Base-by-base conservation (phyloP, 2,113 vertebrate species). In the Butorides virescens region DNA sequence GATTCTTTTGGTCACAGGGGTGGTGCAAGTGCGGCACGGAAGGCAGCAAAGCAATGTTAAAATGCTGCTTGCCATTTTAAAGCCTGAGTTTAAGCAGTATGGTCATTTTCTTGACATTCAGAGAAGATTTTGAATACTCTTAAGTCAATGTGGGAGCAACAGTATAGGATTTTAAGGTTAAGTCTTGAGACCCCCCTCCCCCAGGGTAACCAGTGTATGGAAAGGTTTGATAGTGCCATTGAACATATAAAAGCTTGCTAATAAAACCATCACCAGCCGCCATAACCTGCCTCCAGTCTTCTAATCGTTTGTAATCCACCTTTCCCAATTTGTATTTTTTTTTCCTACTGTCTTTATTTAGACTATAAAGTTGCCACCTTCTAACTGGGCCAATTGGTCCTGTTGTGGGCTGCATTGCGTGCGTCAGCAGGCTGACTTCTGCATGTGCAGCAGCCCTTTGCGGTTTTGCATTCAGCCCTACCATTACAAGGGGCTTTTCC, bases 241-340 rank as follows among this genome's bases (percentile, higher is more conserved):
- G 37, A 84, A 18, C 5, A 20, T 63, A 71, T 63, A 34, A 78
- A 75, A 71, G 44, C 39, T 71, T 71, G 26, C 39, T 63, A 47
- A 56, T 25, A 50, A 88, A 86, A 49, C 52, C 22, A n/a, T 47
- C 50, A 63, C 34, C 29, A 39, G 44, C 16, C 37, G 26, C 59
- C n/a, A 50, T 62, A 84, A 39, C 1, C 59, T n/a, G 44, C 25
- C 34, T 55, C 32, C 27, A 37, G 52, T 47, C 30, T 71, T 20
- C 1, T n/a, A 72, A 52, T 26, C 0, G 1, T 75, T 86, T 72
- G 14, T 50, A 78, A 67, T n/a, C 61, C 2, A 3, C 29, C 42
- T 46, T 19, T 94, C 50, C 49, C 36, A 23, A 16, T 67, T 52
- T 6, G 2, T 53, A 9, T 4, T 29, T 16, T n/a, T 59, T 71